Base-by-base conservation (phyloP, 1,140 invertebrate species). In the Pseudomyrmex dendroicus region DNA sequence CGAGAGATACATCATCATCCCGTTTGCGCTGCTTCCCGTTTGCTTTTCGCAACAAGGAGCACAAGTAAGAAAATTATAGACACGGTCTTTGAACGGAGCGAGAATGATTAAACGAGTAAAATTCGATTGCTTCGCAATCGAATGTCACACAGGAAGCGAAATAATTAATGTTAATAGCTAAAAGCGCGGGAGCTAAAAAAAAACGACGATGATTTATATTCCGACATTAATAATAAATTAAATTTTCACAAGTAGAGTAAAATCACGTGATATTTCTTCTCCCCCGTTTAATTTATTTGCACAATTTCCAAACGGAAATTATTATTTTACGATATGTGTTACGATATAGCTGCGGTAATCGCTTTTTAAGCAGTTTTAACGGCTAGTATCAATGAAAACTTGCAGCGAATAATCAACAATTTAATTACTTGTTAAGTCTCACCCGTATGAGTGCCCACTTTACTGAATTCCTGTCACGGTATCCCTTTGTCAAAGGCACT, bases 11-110 rank as follows among this genome's bases (percentile, higher is more conserved):
- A 17, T n/a, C 66, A 8, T 17, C 17, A 54, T 46, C 12, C 57
- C 76, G 66, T 59, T 61, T 80, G 70, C 44, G 66, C 20, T 25
- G 54, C n/a, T 48, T 72, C 44, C n/a, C 66, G 15, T 72, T 80
- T 80, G 76, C 76, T 61, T 80, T 59, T 72, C 76, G 17, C 20
- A 20, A 61, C 64, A 15, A 35, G 66, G 1, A 35, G 3, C 35
- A 35, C 50, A 59, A 59, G n/a, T 68, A 59, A 44, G 15, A 46
- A 10, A 70, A 78, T 68, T 59, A 57, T 5, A 13, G 48, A 35
- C 64, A 25, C 8, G 35, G 35, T 35, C 35, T 35, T 35, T 13
- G 56, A 59, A 59, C 13, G n/a, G n/a, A 35, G 1, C 13, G 50
- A 35, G 5, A 7, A 35, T 35, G 35, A 35, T 35, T 35, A 35